These are phyloP conservation scores for Leucophenga maculata DNA, from an alignment of 2,888 invertebrate species.

Conservation along the genomic window DNA sequence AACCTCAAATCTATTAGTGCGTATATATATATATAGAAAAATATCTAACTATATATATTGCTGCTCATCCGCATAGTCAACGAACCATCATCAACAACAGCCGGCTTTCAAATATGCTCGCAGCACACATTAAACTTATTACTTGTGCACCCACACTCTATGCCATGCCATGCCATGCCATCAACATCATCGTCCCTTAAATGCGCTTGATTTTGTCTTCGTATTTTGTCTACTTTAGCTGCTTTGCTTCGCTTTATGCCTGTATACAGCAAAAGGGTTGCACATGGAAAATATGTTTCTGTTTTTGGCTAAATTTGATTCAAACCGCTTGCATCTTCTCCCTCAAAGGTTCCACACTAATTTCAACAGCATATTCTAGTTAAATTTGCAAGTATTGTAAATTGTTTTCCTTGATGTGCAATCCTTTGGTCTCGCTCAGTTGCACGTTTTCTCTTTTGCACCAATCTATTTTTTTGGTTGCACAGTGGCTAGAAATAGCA, in stretches of 20 bases:
- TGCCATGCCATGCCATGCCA: slow-evolving; percentile 22
- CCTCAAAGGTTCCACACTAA: slow-evolving; percentile 1
- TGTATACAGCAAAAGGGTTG: slow-evolving; percentile 62
- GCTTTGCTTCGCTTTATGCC: slow-evolving; percentile 4
- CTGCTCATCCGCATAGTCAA: slow-evolving; percentile 38
- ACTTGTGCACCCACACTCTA: slow-evolving; percentile 40
- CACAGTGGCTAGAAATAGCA: slow-evolving; percentile 1
- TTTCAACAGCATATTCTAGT: slow-evolving; percentile 17
- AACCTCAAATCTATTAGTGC: slow-evolving; percentile 23
- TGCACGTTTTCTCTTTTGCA: slow-evolving; percentile 11
- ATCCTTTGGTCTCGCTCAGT: not conserved
- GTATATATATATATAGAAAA: not conserved
- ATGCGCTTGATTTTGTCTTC: slow-evolving; percentile 49
- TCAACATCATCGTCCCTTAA: not conserved
- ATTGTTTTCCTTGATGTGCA: slow-evolving; percentile 55
- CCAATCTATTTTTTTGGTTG: slow-evolving; percentile 2
- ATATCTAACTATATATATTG: not conserved
- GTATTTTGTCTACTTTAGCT: slow-evolving; percentile 23
- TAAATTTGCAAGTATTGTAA: slow-evolving; percentile 55
- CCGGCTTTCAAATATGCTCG: slow-evolving; percentile 54
- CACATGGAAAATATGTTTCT: slow-evolving; percentile 38
- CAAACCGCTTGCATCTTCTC: not conserved
- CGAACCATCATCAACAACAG: slow-evolving; percentile 60
- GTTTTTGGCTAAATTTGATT: slow-evolving; percentile 16
- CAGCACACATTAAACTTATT: slow-evolving; percentile 63